These are phyloP conservation scores for Schizotus pectinicornis DNA, from an alignment of 2,888 invertebrate species.

Conservation along the genomic window DNA sequence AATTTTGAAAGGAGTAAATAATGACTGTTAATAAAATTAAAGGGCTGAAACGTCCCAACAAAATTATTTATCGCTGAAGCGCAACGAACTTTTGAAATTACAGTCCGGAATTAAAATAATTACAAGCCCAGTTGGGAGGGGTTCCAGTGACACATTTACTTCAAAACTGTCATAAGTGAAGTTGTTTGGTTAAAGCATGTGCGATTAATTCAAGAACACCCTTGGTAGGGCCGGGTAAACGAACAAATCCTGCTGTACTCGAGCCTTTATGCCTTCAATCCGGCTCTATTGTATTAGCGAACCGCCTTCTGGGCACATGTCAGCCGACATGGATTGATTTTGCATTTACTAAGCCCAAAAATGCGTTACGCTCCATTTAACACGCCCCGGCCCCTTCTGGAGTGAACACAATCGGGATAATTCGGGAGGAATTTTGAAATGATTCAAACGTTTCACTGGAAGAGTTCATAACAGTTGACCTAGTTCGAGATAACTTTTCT, in stretches of 20 bases:
- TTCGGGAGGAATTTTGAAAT: constrained; percentile 6
- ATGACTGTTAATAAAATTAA: no score
- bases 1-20: no score
- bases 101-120: no score
- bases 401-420: constrained; percentile 11
- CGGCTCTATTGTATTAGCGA: constrained; percentile 32
- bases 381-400: constrained; percentile 6
- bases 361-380: constrained; percentile 17
- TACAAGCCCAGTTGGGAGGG: no score
- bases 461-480: constrained; percentile 1
- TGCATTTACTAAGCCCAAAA: constrained; percentile 14
- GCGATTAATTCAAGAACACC: constrained; percentile 9
- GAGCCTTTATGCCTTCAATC: constrained; percentile 32
- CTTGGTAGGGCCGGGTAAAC: constrained; percentile 10
- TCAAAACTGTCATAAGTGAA: no score
- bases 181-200: no score
- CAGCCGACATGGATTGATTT: constrained; percentile 21
- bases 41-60: no score
- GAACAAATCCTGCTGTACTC: constrained; percentile 18
- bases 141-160: no score
- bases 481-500: constrained; percentile 1
- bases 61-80: no score
- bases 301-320: constrained; percentile 24
- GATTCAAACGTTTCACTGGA: no score
- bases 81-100: no score